A percentile compares a stretch with the other conserved stretches of the same genome.
Conservation (phyloP, 2,113 vertebrate genomes). For the Tragelaphus scriptus region DNA sequence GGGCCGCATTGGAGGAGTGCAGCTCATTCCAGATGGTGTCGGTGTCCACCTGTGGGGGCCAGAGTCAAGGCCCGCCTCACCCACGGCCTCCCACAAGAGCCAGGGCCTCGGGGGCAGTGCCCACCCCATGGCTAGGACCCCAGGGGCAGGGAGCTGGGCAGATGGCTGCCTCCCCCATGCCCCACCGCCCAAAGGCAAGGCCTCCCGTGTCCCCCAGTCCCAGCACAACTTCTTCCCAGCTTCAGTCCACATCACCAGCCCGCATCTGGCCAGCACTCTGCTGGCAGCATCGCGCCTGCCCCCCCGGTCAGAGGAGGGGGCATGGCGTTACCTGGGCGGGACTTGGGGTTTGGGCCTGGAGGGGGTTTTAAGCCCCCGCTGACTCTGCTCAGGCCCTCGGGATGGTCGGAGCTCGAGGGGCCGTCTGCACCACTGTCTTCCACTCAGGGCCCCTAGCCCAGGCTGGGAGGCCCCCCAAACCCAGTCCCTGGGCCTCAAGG, state of each 20-base stretch:
- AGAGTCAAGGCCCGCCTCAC: constrained; percentile 56
- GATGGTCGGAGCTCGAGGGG: constrained; percentile 71
- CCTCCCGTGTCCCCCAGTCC: constrained; percentile 69
- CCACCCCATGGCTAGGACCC: constrained; percentile 59
- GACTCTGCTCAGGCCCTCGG: constrained; percentile 74
- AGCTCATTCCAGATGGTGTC: constrained; percentile 97
- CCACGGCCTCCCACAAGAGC: constrained; percentile 1
- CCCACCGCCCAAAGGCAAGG: constrained; percentile 70
- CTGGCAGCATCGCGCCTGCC: constrained; percentile 36
- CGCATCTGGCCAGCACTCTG: constrained; percentile 51
- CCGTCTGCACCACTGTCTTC: constrained; percentile 79
- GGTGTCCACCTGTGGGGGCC: constrained; percentile 87
- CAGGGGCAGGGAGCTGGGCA: constrained; percentile 68
- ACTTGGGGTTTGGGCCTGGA: constrained; percentile 73
- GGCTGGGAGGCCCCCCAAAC: constrained; percentile 75
- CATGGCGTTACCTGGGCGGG: constrained; percentile 74
- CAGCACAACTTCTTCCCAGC: constrained; percentile 53
- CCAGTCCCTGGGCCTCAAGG: constrained; percentile 74
- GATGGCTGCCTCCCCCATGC: constrained; percentile 68
- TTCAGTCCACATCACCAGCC: constrained; percentile 58
- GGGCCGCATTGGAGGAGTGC: constrained; percentile 92
- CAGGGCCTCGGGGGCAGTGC: not conserved
- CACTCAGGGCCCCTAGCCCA: constrained; percentile 76
- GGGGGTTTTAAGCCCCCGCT: constrained; percentile 71
- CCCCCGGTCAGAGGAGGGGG: constrained; percentile 43